phyloP scores from a whole-genome alignment of 2,888 invertebrate genomes.

The Eupithecia pulchellata region DNA sequence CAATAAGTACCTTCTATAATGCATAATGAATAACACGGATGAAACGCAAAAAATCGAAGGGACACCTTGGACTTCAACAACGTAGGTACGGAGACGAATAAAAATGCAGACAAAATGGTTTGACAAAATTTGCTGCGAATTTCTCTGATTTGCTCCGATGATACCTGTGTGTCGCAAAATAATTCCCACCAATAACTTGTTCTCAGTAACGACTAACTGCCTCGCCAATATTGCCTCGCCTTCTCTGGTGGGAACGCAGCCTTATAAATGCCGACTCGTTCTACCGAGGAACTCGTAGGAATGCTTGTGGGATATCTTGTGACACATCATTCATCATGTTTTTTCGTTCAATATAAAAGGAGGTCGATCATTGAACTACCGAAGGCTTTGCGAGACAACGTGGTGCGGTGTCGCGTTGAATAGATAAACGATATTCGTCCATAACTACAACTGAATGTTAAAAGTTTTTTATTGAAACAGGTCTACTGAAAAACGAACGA shows the following conservation, averaged over 20 bases:
- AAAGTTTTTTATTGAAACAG: neutral
- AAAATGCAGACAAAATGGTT: no score
- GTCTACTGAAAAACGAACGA: no score
- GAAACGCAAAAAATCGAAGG: no score
- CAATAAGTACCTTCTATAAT: no score
- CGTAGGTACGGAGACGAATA: no score
- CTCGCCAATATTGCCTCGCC: neutral
- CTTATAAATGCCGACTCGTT: slow-evolving; percentile 16
- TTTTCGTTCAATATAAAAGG: slow-evolving; percentile 36
- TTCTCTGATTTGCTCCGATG: neutral
- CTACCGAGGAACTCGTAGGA: slow-evolving; percentile 26
- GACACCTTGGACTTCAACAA: neutral
- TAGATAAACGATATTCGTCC: neutral
- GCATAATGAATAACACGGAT: no score
- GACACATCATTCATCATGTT: slow-evolving; percentile 43
- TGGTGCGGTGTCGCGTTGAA: neutral
- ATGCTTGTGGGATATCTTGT: slow-evolving; percentile 34
- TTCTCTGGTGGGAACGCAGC: neutral
- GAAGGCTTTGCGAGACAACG: no score
- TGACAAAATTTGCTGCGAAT: neutral
- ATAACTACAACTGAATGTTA: neutral
- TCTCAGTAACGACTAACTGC: neutral
- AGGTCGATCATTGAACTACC: slow-evolving; percentile 23
- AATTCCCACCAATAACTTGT: neutral
- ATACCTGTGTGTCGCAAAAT: neutral